A percentile compares a stretch with the other conserved stretches of the same genome.
Conservation (phyloP, 2,888 invertebrate genomes). For the Fragum fragum region DNA sequence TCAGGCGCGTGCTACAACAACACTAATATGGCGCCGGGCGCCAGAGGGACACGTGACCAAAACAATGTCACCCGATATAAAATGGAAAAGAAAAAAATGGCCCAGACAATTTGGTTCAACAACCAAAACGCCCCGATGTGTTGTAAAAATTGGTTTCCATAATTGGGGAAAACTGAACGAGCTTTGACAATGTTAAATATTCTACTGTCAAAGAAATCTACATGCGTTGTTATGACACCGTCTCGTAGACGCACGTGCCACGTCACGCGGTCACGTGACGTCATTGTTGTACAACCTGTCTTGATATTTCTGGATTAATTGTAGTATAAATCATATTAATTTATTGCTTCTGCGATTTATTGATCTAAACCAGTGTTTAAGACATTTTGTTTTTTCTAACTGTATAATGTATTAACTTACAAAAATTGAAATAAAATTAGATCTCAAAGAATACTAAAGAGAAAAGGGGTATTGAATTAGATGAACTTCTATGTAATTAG, state of each 20-base stretch:
- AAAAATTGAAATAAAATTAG: too few species aligned
- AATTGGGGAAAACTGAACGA: conserved; percentile 68
- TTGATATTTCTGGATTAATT: conserved; percentile 55
- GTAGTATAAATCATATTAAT: conserved; percentile 61
- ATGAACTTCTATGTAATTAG: too few species aligned
- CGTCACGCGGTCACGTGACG: conserved; percentile 49
- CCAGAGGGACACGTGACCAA: conserved; percentile 3
- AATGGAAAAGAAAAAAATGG: conserved; percentile 13
- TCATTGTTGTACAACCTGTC: conserved; percentile 57
- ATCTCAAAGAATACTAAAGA: too few species aligned
- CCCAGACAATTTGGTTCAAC: conserved; percentile 24
- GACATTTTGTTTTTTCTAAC: too few species aligned
- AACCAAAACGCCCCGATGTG: conserved; percentile 43
- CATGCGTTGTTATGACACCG: conserved; percentile 53
- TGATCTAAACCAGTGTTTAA: background rate
- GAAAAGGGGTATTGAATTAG: too few species aligned
- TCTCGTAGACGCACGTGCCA: conserved; percentile 55
- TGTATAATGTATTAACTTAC: too few species aligned
- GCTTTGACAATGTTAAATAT: conserved; percentile 64
- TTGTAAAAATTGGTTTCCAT: conserved; percentile 37
- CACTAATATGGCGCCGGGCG: conserved; percentile 7
- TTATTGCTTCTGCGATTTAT: conserved; percentile 49
- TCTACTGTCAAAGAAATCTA: conserved; percentile 37
- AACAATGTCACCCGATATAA: conserved; percentile 19
- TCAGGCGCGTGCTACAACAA: conserved; percentile 8